phyloP scores from a whole-genome alignment of 2,888 invertebrate genomes.

The Diadromus collaris region DNA sequence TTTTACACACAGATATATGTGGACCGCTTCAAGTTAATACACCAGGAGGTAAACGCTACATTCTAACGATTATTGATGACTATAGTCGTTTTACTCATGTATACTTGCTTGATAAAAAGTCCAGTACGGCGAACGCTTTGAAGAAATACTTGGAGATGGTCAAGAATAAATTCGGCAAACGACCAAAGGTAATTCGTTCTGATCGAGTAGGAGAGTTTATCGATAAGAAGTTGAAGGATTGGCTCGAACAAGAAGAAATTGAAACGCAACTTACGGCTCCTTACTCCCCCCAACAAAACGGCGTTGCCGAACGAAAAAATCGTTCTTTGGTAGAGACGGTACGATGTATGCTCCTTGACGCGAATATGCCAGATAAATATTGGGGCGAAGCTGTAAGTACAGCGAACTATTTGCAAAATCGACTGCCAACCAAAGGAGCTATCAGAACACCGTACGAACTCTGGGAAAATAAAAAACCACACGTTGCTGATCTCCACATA shows the following conservation, averaged over 20 bases:
- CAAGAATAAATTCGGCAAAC: slow-evolving; percentile 2
- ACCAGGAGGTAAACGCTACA: background rate
- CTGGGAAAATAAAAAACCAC: background rate
- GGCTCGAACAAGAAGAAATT: slow-evolving; percentile 13
- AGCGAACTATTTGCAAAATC: background rate
- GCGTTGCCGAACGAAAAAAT: too few relatives aligned
- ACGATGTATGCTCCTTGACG: too few relatives aligned
- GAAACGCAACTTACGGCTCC: too few relatives aligned
- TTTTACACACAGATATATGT: background rate
- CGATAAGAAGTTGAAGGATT: slow-evolving; percentile 15
- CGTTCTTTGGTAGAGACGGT: too few relatives aligned
- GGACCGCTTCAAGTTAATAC: background rate
- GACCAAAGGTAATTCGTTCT: slow-evolving; percentile 18
- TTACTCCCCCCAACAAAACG: too few relatives aligned
- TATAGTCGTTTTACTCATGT: background rate
- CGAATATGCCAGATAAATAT: background rate
- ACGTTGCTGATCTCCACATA: background rate
- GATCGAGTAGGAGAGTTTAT: slow-evolving; percentile 22
- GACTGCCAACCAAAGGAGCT: background rate
- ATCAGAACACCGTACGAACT: background rate
- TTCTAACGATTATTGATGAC: background rate
- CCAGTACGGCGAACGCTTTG: background rate
- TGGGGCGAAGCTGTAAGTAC: background rate
- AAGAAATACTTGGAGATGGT: background rate
- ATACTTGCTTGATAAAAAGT: background rate